Percentiles rank a stretch among this genome's conserved stretches.
Conservation (phyloP, 2,797 vertebrate genomes). For the Novumbra hubbsi region DNA sequence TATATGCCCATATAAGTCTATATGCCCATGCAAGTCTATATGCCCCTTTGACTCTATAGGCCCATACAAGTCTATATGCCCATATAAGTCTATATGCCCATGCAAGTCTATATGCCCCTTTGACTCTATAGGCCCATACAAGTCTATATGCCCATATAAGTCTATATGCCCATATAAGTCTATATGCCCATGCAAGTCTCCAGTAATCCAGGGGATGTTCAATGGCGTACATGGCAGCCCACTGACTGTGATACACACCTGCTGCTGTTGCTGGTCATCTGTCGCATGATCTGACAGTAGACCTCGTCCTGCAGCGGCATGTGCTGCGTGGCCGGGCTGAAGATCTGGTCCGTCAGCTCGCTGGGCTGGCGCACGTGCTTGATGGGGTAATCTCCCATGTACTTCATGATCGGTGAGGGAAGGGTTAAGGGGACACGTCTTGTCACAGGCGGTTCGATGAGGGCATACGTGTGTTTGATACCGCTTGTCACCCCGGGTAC, state of each 20-base stretch:
- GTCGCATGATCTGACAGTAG: conserved; percentile 97
- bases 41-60: too few species aligned
- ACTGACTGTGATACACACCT: conserved; percentile 69
- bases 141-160: too few species aligned
- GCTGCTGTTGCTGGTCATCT: conserved; percentile 85
- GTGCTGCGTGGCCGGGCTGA: conserved; percentile 79
- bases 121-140: too few species aligned
- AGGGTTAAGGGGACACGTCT: conserved; percentile 69
- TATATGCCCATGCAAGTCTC: too few species aligned
- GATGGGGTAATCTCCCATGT: conserved; percentile 95
- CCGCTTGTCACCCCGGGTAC: neutral
- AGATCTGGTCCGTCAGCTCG: conserved; percentile 93
- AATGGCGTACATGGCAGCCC: neutral
- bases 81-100: too few species aligned
- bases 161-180: too few species aligned
- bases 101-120: too few species aligned
- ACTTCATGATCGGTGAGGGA: conserved; percentile 87
- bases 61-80: too few species aligned
- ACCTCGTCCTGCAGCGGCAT: conserved; percentile 83
- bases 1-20: too few species aligned
- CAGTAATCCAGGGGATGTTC: neutral
- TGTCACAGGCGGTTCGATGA: neutral
- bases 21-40: too few species aligned
- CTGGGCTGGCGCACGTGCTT: conserved; percentile 74
- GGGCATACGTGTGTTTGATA: neutral